A percentile compares a stretch with the other conserved stretches of the same genome.
Conservation (phyloP, 1,140 invertebrate species). For the Drosophila funebris region DNA sequence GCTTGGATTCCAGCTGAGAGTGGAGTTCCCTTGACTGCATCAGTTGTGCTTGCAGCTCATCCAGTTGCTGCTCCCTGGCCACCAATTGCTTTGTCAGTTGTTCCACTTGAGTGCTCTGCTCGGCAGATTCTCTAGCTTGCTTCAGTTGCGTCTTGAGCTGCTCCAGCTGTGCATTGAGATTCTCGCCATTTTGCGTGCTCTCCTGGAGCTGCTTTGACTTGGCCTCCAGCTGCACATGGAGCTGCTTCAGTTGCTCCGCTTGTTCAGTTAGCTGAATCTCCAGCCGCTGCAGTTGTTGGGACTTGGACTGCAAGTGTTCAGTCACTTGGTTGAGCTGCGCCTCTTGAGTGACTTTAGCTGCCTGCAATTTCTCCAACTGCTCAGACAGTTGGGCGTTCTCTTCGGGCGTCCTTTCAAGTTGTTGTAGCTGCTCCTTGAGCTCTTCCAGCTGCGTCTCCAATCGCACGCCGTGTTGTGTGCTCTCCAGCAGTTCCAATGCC, state of each 20-base stretch:
- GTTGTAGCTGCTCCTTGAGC: background rate
- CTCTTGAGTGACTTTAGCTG: constrained; percentile 31
- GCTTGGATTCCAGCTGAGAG: background rate
- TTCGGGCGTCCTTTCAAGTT: background rate
- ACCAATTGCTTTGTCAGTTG: background rate
- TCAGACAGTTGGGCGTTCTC: background rate
- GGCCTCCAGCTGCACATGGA: background rate
- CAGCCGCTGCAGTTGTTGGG: background rate
- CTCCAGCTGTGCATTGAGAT: background rate
- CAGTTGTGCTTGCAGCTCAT: background rate
- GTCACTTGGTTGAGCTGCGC: constrained; percentile 21
- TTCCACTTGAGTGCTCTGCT: background rate
- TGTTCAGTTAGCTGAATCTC: background rate
- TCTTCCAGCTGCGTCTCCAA: constrained; percentile 69
- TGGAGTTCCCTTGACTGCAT: background rate
- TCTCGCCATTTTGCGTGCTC: background rate
- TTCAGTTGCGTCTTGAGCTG: background rate
- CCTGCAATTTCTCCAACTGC: constrained; percentile 11
- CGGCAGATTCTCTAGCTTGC: background rate
- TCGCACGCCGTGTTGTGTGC: background rate
- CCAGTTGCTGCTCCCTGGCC: too few species aligned
- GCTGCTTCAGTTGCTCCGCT: background rate
- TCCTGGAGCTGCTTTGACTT: background rate
- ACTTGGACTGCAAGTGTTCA: background rate
- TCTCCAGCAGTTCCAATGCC: background rate